These are phyloP conservation scores for Simalia tracyae DNA, from an alignment of 2,797 vertebrate species.

Conservation along the genomic window DNA sequence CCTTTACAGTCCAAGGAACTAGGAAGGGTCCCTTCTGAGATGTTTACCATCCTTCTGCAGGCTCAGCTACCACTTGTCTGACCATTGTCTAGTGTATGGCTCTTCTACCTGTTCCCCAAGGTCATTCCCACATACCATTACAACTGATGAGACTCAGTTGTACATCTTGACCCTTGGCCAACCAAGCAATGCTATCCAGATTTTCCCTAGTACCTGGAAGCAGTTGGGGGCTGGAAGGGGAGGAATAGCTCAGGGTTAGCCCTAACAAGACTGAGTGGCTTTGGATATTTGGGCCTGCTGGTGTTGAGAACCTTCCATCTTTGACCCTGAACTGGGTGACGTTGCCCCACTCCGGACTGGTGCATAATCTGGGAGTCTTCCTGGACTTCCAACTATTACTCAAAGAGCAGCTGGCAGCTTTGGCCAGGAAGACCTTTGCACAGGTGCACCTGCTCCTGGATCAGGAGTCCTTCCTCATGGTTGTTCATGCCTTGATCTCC, in stretches of 20 bases:
- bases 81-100: background rate
- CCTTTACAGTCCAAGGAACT: background rate
- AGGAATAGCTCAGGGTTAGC: background rate
- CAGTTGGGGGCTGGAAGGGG: background rate
- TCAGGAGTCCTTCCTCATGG: background rate
- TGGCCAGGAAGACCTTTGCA: background rate
- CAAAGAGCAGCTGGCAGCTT: background rate
- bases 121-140: background rate
- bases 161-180: background rate
- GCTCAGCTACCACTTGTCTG: background rate
- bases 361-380: background rate
- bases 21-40: background rate
- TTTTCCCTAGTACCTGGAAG: background rate
- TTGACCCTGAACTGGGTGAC: background rate
- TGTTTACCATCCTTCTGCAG: background rate
- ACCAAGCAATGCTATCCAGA: background rate
- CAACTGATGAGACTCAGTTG: background rate
- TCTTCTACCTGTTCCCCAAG: background rate
- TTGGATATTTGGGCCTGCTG: background rate
- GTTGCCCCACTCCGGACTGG: background rate
- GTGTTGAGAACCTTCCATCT: background rate
- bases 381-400: background rate
- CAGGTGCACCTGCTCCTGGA: background rate
- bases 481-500: background rate
- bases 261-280: background rate